phyloP scores from a whole-genome alignment of 2,797 vertebrate genomes.

The Toxotes lorentzi region DNA sequence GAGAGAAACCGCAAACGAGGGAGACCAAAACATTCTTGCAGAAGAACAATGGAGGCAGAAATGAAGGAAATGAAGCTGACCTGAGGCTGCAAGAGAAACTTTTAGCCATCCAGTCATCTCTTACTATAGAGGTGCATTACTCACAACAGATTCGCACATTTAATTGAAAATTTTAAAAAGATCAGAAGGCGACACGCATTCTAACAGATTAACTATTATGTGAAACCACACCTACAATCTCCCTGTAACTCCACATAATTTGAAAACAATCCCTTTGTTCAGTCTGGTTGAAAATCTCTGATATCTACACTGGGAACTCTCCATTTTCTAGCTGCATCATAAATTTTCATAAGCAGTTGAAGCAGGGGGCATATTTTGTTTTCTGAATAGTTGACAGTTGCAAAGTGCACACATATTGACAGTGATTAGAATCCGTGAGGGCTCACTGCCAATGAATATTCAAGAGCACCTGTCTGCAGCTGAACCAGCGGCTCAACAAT shows the following conservation, averaged over 20 bases:
- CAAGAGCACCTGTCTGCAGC: slow-evolving; percentile 79
- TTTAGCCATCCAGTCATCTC: slow-evolving; percentile 1
- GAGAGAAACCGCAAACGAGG: slow-evolving; percentile 40
- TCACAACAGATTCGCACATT: not conserved
- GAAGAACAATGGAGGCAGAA: not conserved
- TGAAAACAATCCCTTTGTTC: slow-evolving; percentile 32
- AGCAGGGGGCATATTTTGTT: slow-evolving; percentile 71
- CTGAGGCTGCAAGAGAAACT: slow-evolving; percentile 10
- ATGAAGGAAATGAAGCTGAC: not conserved
- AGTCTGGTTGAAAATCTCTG: not conserved
- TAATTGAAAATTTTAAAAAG: not conserved
- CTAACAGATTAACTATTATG: not conserved
- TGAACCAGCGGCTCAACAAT: slow-evolving; percentile 63
- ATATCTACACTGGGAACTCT: slow-evolving; percentile 32
- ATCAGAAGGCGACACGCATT: slow-evolving; percentile 1
- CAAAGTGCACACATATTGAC: slow-evolving; percentile 81
- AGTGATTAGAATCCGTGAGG: slow-evolving; percentile 79
- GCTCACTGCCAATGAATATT: slow-evolving; percentile 77
- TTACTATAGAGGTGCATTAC: not conserved
- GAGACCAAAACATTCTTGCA: slow-evolving; percentile 8
- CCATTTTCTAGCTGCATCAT: slow-evolving; percentile 58
- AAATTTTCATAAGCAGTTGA: slow-evolving; percentile 67
- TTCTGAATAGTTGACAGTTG: slow-evolving; percentile 79
- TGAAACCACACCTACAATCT: slow-evolving; percentile 4
- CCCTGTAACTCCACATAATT: not conserved